phyloP scores from a whole-genome alignment of 2,113 vertebrate genomes.

The Heterocephalus glaber region DNA sequence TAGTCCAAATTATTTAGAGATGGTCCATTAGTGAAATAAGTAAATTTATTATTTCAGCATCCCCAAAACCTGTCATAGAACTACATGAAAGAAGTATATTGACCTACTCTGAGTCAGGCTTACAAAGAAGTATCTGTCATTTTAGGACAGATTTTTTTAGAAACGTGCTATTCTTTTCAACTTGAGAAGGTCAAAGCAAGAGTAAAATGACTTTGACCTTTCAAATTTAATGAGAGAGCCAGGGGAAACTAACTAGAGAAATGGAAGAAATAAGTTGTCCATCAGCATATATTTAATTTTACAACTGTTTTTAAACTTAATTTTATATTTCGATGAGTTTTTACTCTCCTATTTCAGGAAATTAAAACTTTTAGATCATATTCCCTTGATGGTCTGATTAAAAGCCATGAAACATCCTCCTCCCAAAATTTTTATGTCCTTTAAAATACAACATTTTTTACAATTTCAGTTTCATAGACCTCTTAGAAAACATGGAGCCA shows the following conservation, averaged over 20 bases:
- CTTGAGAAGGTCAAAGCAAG: neutral
- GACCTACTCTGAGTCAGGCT: neutral
- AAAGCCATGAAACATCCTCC: neutral
- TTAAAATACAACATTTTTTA: neutral
- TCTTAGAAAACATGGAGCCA: neutral
- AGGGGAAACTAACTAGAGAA: conserved; percentile 2
- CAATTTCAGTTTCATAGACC: neutral
- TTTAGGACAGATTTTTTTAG: neutral
- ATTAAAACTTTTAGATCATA: neutral
- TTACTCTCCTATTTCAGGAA: neutral
- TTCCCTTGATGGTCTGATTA: neutral
- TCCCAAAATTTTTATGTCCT: neutral
- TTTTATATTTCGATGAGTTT: conserved; percentile 45
- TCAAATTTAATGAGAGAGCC: neutral
- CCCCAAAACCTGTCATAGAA: neutral
- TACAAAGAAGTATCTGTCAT: neutral
- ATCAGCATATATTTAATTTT: conserved; percentile 19
- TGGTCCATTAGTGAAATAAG: neutral
- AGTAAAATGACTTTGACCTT: conserved; percentile 13
- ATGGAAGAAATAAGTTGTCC: neutral
- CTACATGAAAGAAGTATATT: neutral
- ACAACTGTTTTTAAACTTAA: conserved; percentile 19
- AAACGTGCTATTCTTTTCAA: neutral
- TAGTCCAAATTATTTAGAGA: neutral
- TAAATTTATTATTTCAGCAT: neutral